These are phyloP conservation scores for Cyanistes caeruleus DNA, from an alignment of 2,113 vertebrate genomes.

Conservation along the genomic window DNA sequence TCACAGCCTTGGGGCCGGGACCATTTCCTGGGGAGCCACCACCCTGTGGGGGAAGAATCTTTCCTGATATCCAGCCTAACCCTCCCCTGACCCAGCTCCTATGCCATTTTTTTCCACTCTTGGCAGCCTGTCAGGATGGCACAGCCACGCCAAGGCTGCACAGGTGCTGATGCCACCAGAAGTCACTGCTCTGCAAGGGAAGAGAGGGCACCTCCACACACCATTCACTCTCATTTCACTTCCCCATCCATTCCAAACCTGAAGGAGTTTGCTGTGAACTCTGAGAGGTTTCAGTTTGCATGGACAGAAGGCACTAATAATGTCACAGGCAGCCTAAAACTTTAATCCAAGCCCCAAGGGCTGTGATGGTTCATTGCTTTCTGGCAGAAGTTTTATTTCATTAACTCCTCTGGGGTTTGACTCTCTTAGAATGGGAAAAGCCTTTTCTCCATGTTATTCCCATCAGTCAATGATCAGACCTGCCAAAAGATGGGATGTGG, in stretches of 20 bases:
- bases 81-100: fast-evolving
- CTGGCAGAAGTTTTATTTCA: background rate
- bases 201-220: too few species aligned
- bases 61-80: background rate
- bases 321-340: background rate
- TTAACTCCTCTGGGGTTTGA: background rate
- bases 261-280: background rate
- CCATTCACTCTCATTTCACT: fast-evolving
- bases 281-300: background rate
- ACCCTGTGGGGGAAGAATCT: background rate
- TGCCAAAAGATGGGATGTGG: background rate
- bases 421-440: background rate
- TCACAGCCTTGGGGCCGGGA: fast-evolving
- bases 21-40: background rate
- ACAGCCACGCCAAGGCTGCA: background rate
- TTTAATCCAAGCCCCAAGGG: background rate
- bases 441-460: background rate
- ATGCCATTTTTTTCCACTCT: background rate
- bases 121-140: background rate
- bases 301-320: background rate
- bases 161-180: background rate
- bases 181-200: background rate
- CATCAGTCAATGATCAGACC: background rate
- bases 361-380: background rate
- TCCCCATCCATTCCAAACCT: background rate